Percentiles rank a stretch among this genome's conserved stretches.
These are phyloP conservation scores for Formicarius rufipectus DNA, from an alignment of 2,113 vertebrate genomes.

Conservation along the genomic window DNA sequence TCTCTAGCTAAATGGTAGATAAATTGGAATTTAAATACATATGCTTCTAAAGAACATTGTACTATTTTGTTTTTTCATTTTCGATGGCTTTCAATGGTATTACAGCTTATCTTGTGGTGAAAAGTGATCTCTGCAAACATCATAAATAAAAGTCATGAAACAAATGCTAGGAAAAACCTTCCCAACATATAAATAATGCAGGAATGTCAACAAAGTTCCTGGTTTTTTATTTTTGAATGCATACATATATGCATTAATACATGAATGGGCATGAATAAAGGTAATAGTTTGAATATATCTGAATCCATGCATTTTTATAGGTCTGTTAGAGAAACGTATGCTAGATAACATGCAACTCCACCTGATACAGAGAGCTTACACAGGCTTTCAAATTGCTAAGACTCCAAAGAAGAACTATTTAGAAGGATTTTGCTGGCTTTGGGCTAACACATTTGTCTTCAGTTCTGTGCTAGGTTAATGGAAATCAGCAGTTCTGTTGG, in stretches of 20 bases:
- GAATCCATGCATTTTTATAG: background rate
- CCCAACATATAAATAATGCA: background rate
- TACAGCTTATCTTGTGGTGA: background rate
- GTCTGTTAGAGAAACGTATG: background rate
- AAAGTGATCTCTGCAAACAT: background rate
- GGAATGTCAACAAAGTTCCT: background rate
- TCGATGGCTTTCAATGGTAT: background rate
- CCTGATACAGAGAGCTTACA: background rate
- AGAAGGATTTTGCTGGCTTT: background rate
- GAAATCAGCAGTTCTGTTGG: background rate
- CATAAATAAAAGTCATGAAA: background rate
- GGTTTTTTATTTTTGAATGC: background rate
- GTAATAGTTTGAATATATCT: background rate
- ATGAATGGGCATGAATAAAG: background rate
- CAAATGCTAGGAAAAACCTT: background rate
- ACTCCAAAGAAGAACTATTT: background rate
- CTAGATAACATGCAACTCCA: background rate
- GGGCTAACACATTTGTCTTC: background rate
- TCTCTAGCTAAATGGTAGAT: background rate
- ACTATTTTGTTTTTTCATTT: background rate
- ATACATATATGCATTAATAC: background rate
- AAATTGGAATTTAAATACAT: background rate
- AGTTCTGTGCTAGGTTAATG: background rate
- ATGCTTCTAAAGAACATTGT: background rate
- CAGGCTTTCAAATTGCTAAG: background rate